These are phyloP conservation scores for Drosophila algonquin DNA, from an alignment of 2,888 invertebrate genomes.

Conservation along the genomic window DNA sequence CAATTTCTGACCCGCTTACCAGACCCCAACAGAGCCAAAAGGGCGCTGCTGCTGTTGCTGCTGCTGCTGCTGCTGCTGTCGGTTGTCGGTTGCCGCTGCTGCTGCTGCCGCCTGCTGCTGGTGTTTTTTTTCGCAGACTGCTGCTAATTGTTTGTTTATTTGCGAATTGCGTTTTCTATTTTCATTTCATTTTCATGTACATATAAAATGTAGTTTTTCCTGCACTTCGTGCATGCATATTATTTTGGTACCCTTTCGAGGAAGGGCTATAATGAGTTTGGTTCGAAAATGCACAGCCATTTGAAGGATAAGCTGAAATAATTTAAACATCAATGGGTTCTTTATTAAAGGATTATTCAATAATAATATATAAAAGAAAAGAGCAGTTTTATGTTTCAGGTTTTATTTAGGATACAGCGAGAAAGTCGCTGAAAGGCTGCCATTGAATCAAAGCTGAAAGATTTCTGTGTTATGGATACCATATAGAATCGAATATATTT, in stretches of 20 bases:
- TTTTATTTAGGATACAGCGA: no score
- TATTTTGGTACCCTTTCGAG: background rate
- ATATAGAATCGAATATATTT: no score
- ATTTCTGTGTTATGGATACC: no score
- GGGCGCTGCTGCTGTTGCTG: constrained; percentile 32
- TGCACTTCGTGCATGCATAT: background rate
- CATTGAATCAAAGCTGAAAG: no score
- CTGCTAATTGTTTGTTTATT: constrained; percentile 76
- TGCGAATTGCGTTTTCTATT: constrained; percentile 57
- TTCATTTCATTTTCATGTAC: background rate
- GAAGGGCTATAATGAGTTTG: no score
- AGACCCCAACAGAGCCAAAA: constrained; percentile 35
- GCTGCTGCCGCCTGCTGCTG: constrained; percentile 29
- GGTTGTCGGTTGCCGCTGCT: constrained; percentile 32
- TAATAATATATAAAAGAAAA: no score
- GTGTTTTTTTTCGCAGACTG: constrained; percentile 34
- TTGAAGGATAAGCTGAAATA: no score
- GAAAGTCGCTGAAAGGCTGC: no score
- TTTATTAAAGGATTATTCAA: no score
- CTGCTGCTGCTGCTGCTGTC: constrained; percentile 16
- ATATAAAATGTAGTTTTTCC: background rate
- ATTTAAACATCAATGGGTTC: no score
- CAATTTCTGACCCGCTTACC: constrained; percentile 73
- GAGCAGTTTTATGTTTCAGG: no score
- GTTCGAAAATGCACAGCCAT: no score